Base-by-base conservation (phyloP, 2,888 invertebrate genomes). In the Thelaira solivaga region DNA sequence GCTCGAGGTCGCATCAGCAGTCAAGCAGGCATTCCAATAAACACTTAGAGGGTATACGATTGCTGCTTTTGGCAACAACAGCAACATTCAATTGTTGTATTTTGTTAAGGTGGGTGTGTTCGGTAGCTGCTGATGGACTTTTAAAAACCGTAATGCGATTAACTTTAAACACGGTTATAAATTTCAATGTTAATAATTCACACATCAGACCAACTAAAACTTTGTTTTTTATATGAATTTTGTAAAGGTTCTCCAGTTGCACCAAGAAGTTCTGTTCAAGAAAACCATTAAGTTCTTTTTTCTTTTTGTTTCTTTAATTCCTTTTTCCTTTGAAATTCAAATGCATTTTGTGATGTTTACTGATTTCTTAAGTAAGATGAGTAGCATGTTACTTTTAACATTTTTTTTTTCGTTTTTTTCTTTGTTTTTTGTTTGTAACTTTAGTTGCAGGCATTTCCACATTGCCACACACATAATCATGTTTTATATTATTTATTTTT, bases 181-280 rank as follows among this genome's bases (percentile, higher is more conserved):
- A 82, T 67, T 78, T 83, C 39, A 81, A 78, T 45, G 79, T 79
- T 49, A 82, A 80, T 51, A 71, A 81, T 22, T 62, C 72, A 55
- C 61, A 65, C 53, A 36, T 24, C 6, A 20, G 34, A 24, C 41
- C 16, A 20, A 36, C 13, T 24, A 1, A 61, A 61, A 47, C 20
- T 26, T 34, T 26, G 47, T 29, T 47, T 47, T 20, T 16, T 22
- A 39, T 34, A 20, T 26, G n/a, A n/a, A n/a, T n/a, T n/a, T n/a
- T n/a, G 31, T 4, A 16, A 69, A 47, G 11, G 29, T 29, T 57
- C 26, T 57, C n/a, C n/a, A 26, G 45, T 45, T 29, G 1, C 4
- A 4, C 16, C 34, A 20, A 16, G 11, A n/a, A 36, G 36, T 26
- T 45, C n/a, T 29, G 8, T 22, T 34, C 2, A 8, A 59, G 26